Conservation (phyloP, 53 echinoderm and acorn worm species). For the Arbacia lixula region DNA sequence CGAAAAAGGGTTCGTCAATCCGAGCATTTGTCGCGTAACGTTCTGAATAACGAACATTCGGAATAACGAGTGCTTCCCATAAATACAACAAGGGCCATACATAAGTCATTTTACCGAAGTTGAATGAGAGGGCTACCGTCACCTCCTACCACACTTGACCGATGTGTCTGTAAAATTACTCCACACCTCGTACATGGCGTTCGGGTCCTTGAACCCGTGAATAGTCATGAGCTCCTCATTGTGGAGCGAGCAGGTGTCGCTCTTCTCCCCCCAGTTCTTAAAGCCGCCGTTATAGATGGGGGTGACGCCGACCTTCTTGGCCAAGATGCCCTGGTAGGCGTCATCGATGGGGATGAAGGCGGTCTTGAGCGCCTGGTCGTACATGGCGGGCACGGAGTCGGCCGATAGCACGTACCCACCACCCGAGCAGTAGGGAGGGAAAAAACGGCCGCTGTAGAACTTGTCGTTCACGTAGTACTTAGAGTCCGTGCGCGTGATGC, state of each 20-base stretch:
- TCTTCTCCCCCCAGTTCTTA: slow-evolving; percentile 90
- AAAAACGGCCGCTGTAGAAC: slow-evolving; percentile 85
- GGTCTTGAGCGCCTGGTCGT: slow-evolving; percentile 76
- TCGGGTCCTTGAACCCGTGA: slow-evolving; percentile 80
- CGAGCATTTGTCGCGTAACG: too few relatives aligned
- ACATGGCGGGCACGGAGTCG: slow-evolving; percentile 83
- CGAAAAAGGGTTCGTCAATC: too few relatives aligned
- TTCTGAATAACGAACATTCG: too few relatives aligned
- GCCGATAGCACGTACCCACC: slow-evolving; percentile 87
- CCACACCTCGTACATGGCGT: slow-evolving; percentile 80
- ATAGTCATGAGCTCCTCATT: slow-evolving; percentile 81
- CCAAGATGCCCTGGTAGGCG: slow-evolving; percentile 92
- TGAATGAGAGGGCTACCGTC: neutral
- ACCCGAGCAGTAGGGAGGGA: slow-evolving; percentile 93
- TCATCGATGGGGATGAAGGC: slow-evolving; percentile 94
- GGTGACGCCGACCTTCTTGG: slow-evolving; percentile 72
- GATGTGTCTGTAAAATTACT: slow-evolving; percentile 82
- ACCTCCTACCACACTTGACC: slow-evolving; percentile 28
- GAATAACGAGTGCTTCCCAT: too few relatives aligned
- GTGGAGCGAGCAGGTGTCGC: slow-evolving; percentile 82
- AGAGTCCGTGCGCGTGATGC: slow-evolving; percentile 77
- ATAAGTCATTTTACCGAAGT: too few relatives aligned
- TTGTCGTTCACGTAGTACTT: slow-evolving; percentile 83
- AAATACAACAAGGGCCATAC: too few relatives aligned
- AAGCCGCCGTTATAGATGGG: slow-evolving; percentile 76